These are phyloP conservation scores for Enteromius mattozi DNA, from an alignment of 2,797 vertebrate species.

Conservation along the genomic window DNA sequence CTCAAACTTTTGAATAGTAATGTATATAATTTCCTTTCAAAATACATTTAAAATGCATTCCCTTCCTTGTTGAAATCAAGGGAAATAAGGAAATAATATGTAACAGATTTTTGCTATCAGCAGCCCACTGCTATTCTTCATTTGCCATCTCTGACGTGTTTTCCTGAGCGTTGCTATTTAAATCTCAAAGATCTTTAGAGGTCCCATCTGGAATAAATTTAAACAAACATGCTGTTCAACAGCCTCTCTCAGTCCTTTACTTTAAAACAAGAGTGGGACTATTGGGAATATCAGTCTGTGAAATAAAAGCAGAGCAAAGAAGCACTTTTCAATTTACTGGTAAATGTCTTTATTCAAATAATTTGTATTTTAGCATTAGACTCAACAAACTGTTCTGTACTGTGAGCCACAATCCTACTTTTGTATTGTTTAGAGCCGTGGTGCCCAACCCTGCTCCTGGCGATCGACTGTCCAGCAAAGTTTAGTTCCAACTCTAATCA, in stretches of 20 bases:
- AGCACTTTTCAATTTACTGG: background rate
- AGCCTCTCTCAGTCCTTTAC: constrained; percentile 1
- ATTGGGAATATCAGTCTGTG: background rate
- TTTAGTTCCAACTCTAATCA: too few species aligned
- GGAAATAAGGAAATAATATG: background rate
- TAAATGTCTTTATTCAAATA: background rate
- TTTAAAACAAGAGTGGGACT: background rate
- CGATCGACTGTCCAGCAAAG: too few species aligned
- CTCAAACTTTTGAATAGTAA: background rate
- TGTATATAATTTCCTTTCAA: background rate
- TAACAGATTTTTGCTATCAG: background rate
- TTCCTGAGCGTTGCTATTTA: background rate
- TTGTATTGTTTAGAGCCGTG: background rate
- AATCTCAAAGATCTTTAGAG: background rate
- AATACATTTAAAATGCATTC: background rate
- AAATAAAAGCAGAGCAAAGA: background rate
- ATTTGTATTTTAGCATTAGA: background rate
- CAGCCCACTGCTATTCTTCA: background rate
- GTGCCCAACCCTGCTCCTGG: too few species aligned
- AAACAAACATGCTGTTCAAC: background rate
- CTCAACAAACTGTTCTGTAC: background rate
- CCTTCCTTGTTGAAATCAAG: background rate
- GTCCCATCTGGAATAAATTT: constrained; percentile 10
- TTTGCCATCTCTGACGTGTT: background rate
- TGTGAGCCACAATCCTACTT: background rate